Conservation (phyloP, 2,113 vertebrate genomes). For the Platysteira castanea region DNA sequence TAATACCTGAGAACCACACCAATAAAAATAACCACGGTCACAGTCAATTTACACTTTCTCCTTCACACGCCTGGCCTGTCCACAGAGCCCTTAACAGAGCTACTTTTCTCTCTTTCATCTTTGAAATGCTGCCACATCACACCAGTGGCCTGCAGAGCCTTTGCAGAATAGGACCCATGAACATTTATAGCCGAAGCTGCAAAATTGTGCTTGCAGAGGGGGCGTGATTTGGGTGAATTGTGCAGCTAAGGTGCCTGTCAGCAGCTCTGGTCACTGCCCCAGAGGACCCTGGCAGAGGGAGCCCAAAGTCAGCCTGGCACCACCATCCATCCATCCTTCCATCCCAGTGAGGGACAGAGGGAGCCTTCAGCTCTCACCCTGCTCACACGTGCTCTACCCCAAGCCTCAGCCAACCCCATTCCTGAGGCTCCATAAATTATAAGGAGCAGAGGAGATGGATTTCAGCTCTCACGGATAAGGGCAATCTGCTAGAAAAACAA, state of each 20-base stretch:
- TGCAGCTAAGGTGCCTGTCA: background rate
- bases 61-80: background rate
- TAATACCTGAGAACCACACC: background rate
- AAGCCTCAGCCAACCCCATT: background rate
- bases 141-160: background rate
- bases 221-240: accelerated
- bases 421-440: background rate
- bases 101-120: background rate
- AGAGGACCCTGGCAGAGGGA: background rate
- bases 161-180: accelerated
- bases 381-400: background rate
- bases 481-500: constrained; percentile 56
- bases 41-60: background rate
- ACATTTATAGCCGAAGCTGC: accelerated
- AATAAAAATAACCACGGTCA: background rate
- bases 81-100: background rate
- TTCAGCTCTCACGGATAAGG: constrained; percentile 31
- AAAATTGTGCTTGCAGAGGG: background rate
- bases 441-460: constrained; percentile 15
- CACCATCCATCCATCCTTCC: too few species aligned
- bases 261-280: background rate
- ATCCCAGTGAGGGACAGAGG: background rate
- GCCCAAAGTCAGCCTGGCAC: background rate
- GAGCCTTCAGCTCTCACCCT: background rate
- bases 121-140: background rate